Conservation (phyloP, 2,113 vertebrate genomes). For the Cavia aperea region DNA sequence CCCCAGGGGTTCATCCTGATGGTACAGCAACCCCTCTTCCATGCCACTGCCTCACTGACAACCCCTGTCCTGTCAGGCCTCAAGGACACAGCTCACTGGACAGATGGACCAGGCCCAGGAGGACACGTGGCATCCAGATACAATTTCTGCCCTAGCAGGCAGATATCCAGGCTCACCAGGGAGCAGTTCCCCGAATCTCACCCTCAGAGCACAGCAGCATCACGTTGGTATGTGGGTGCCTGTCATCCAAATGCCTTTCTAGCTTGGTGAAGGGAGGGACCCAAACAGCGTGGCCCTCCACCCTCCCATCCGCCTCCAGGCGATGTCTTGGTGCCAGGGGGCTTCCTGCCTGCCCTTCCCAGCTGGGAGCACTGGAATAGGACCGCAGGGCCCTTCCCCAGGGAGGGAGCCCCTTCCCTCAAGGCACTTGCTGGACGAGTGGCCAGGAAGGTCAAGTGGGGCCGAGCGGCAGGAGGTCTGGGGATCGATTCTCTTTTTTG, state of each 20-base stretch:
- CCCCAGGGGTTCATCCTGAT: background rate
- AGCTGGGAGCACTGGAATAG: background rate
- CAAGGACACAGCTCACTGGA: background rate
- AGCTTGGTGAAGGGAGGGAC: background rate
- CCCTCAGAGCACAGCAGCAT: background rate
- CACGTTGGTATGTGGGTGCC: background rate
- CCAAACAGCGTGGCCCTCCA: too few species aligned
- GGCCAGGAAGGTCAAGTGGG: background rate
- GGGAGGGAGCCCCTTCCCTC: background rate
- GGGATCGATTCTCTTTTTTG: background rate
- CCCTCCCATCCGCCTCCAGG: background rate
- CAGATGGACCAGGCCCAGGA: background rate
- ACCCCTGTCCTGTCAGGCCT: background rate
- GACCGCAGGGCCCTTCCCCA: background rate
- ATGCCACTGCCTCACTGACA: background rate
- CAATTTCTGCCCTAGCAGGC: background rate
- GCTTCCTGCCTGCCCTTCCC: background rate
- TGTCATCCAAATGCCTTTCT: background rate
- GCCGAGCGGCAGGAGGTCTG: background rate
- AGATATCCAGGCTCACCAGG: background rate
- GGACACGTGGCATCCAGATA: background rate
- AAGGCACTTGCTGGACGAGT: background rate
- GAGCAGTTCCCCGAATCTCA: background rate
- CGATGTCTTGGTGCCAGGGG: rapidly evolving
- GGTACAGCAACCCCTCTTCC: background rate